A percentile compares a stretch with the other conserved stretches of the same genome.
These are phyloP conservation scores for Tenebrosternarchus preto DNA, from an alignment of 2,113 vertebrate species.

Conservation along the genomic window DNA sequence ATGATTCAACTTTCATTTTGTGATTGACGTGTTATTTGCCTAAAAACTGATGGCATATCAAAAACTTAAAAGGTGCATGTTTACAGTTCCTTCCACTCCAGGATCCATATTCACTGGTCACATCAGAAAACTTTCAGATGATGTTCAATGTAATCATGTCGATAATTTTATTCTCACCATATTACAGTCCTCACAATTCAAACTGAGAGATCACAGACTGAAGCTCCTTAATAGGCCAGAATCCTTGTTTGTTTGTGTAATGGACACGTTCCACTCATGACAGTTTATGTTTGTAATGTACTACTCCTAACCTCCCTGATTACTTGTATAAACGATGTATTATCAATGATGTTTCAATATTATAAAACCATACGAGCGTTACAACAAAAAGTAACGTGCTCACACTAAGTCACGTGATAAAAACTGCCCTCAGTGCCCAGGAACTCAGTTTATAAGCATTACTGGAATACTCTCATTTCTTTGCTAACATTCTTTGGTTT, in stretches of 20 bases:
- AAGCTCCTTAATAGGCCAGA: not conserved
- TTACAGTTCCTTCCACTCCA: constrained; percentile 76
- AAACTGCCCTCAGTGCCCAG: not conserved
- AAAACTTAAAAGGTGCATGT: constrained; percentile 79
- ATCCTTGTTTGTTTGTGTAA: no score
- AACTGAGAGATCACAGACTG: not conserved
- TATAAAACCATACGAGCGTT: not conserved
- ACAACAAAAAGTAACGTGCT: not conserved
- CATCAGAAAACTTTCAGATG: constrained; percentile 17
- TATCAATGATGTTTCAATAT: not conserved
- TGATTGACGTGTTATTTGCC: constrained; percentile 67
- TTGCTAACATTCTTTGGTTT: not conserved
- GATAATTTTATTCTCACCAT: constrained; percentile 5
- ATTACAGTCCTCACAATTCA: not conserved
- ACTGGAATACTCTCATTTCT: constrained; percentile 2
- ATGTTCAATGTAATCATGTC: constrained; percentile 36
- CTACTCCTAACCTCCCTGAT: no score
- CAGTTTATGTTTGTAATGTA: no score
- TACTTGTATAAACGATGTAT: no score
- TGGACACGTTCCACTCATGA: not conserved
- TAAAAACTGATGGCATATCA: constrained; percentile 77
- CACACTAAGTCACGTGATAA: no score
- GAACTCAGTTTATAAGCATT: not conserved
- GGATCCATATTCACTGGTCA: constrained; percentile 45
- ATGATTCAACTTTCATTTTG: constrained; percentile 48